phyloP scores from a whole-genome alignment of 2,113 vertebrate species.

The Fukomys damarensis region DNA sequence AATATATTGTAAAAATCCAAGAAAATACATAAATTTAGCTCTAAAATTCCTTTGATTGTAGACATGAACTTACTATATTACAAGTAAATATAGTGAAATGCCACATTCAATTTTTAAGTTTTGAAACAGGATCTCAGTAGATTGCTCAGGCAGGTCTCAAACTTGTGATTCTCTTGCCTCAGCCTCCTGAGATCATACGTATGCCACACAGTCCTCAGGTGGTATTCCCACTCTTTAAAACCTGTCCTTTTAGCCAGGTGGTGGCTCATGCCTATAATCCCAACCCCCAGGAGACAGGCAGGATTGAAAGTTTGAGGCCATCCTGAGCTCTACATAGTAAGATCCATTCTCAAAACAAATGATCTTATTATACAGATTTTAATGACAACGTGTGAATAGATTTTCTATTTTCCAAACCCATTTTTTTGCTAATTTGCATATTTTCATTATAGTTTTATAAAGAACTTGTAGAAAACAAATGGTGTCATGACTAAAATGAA shows the following conservation, averaged over 20 bases:
- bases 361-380: background rate
- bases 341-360: background rate
- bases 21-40: constrained; percentile 45
- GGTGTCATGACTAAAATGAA: background rate
- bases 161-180: background rate
- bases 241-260: background rate
- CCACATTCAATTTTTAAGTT: background rate
- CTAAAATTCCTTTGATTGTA: constrained; percentile 65
- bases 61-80: constrained; percentile 26
- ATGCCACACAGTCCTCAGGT: background rate
- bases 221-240: background rate
- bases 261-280: background rate
- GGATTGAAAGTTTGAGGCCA: background rate
- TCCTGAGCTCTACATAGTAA: background rate
- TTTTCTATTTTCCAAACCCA: background rate
- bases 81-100: constrained; percentile 36
- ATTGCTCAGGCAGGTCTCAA: background rate
- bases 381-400: background rate
- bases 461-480: constrained; percentile 22
- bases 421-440: background rate
- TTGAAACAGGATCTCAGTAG: background rate
- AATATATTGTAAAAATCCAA: constrained; percentile 59
- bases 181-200: background rate
- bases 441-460: background rate
- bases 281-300: background rate